These are phyloP conservation scores for Sepioteuthis lessoniana DNA, from an alignment of 2,888 invertebrate species.

Conservation along the genomic window DNA sequence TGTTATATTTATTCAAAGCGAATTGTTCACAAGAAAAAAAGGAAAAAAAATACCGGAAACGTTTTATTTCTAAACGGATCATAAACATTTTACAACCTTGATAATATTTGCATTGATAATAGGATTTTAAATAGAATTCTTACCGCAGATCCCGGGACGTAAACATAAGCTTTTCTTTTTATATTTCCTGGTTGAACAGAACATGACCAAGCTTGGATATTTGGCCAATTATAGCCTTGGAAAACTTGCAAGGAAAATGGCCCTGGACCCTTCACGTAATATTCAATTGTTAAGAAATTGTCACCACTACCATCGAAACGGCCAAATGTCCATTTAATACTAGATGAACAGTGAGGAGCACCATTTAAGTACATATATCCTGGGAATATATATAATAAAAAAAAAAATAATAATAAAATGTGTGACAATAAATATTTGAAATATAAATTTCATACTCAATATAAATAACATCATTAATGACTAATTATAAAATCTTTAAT, in stretches of 20 bases:
- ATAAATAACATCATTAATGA: background rate
- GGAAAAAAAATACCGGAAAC: no score
- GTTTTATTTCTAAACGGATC: no score
- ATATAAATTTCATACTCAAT: background rate
- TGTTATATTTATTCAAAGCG: no score
- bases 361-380: background rate
- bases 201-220: background rate
- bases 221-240: fast-evolving
- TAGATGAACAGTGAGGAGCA: background rate
- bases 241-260: background rate
- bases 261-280: background rate
- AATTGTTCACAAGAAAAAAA: no score
- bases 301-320: fast-evolving
- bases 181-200: background rate
- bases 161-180: background rate
- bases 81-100: no score
- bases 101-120: no score
- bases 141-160: background rate
- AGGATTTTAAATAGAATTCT: background rate
- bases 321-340: background rate
- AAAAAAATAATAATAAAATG: background rate
- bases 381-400: background rate
- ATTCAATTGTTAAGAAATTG: background rate
- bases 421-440: background rate
- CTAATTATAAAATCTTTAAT: no score